Base-by-base conservation (phyloP, 2,113 vertebrate genomes). In the Erythrolamprus reginae region DNA sequence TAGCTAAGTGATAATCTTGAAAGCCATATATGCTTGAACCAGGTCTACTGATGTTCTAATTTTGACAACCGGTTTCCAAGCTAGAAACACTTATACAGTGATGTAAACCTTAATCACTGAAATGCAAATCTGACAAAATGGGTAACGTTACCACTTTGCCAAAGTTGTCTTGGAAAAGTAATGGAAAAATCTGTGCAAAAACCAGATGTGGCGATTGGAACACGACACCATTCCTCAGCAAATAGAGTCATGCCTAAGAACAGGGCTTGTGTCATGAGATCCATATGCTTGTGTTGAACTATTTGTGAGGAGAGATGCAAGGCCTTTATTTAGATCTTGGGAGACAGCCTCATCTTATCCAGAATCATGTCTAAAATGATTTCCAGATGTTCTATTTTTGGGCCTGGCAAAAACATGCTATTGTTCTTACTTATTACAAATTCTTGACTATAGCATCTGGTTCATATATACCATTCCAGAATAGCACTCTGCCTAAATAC, bases 331-430 rank as follows among this genome's bases (percentile, higher is more conserved):
- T 90, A 53, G 45, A 84, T 90, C 84, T 86, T 50, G 38, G 23
- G 84, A 61, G 48, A 61, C n/a, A 90, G 56, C 52, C 26, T 70
- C 56, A n/a, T 86, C 33, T 42, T 89, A 38, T 58, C 38, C 89
- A 90, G 86, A 86, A 65, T 70, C 33, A 90, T 86, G 84, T 77
- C 24, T 50, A 90, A 48, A 85, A 90, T 90, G 23, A 90, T 86
- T 90, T 84, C 82, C 55, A 90, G 89, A 90, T 90, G 83, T 90
- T 90, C 33, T 48, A 65, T 50, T 70, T 65, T 90, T 26, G 65
- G 47, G 33, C 56, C 58, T 86, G 84, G 84, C 89, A 90, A 77
- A 38, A 70, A 61, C 84, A 90, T 86, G 82, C 84, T 86, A 61
- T 86, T 90, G 56, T 77, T 86, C 58, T 38, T 53, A 58, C 52